Evolutionary conservation across 1,140 invertebrate genomes (phyloP), one percentile per base, ranked within the genome.

Genomic region (Ganaspis sp.): DNA sequence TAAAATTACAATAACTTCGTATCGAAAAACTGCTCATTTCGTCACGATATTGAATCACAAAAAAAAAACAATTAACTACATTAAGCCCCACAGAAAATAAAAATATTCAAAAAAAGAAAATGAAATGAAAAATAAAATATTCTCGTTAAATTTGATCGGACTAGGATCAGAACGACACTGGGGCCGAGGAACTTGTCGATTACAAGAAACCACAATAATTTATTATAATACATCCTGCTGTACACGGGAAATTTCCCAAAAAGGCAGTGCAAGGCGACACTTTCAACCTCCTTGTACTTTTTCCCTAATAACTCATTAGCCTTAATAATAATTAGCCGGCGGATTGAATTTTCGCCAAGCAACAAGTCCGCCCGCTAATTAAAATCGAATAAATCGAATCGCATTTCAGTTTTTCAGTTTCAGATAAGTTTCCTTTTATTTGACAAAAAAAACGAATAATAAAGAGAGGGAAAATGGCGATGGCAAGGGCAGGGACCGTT

Each of bases 211-310:
- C 88, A 89, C 88, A 88, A 91, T 89, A 88, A 90, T 90, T 90
- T 88, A 90, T 90, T 89, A 90, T 90, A 88, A 89, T 90, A 91
- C 90, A 91, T 88, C 87, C 89, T 90, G 87, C 89, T 90, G 88
- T 91, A 90, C 87, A 89, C 86, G 86, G 86, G 86, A 89, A 87
- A 89, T 87, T 88, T 80, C 72, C 45, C 69, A 72, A 70, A 85
- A 85, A 89, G 88, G 85, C 85, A 87, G 85, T 88, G 86, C 83
- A 87, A 88, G 83, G 87, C 85, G 86, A 81, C 81, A 84, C 78
- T 74, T 54, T 73, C 76, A 74, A 54, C 54, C 54, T 64, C 21
- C 23, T 64, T 12, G 54, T 64, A 64, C 11, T 26, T 29, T 64
- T 15, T 64, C 23, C 26, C 12, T 29, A 29, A 64, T 64, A 64